A percentile compares a stretch with the other conserved stretches of the same genome.
phyloP scores from a whole-genome alignment of 2,797 vertebrate species.

The Silurus aristotelis region DNA sequence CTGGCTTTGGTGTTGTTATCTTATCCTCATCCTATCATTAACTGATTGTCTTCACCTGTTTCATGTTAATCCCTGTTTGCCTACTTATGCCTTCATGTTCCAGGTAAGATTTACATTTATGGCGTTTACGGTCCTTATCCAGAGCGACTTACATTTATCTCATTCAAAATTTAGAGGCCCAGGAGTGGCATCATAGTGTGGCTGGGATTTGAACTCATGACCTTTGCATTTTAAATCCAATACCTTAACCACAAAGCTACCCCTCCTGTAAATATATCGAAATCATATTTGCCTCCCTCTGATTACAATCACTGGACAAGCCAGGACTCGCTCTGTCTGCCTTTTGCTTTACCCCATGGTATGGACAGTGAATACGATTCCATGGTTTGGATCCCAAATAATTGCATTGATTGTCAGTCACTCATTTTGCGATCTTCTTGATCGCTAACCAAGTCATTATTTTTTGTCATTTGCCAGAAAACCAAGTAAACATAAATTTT shows the following conservation, averaged over 20 bases:
- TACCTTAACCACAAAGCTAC: no score
- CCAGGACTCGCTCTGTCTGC: not conserved
- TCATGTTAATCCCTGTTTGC: not conserved
- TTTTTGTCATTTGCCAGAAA: not conserved
- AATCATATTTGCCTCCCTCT: not conserved
- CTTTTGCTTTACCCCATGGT: not conserved
- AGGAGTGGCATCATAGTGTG: no score
- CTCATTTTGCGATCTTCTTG: not conserved
- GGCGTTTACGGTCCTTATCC: no score
- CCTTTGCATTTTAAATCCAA: no score
- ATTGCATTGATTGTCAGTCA: constrained; percentile 4
- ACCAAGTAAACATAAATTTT: constrained; percentile 10
- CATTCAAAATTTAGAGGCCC: no score
- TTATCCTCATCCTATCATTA: not conserved
- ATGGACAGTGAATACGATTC: not conserved
- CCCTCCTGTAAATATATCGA: no score
- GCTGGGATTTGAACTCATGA: no score
- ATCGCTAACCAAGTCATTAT: not conserved
- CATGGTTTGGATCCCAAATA: not conserved
- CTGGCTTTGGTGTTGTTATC: not conserved
- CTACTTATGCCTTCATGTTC: not conserved
- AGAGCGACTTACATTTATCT: no score
- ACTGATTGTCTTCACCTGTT: not conserved
- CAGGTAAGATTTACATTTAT: no score
- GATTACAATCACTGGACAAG: not conserved